Percentiles rank a stretch among this genome's conserved stretches.
These are phyloP conservation scores for Drosophila pegasa DNA, from an alignment of 2,888 invertebrate genomes.

Conservation along the genomic window DNA sequence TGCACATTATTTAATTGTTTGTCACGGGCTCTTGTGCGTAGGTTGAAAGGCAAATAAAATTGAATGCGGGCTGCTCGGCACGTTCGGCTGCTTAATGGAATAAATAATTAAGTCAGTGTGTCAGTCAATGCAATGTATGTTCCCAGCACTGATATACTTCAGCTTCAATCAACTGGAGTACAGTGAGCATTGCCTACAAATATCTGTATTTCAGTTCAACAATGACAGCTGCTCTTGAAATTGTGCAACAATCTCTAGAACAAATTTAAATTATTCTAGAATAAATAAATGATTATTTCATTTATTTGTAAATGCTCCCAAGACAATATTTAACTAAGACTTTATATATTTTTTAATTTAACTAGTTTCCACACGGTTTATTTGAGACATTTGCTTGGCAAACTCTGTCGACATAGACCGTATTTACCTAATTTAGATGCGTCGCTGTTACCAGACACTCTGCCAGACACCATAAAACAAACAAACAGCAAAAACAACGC, in stretches of 20 bases:
- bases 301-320: too few relatives aligned
- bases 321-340: neutral
- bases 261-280: too few relatives aligned
- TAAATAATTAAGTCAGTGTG: conserved; percentile 71
- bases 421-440: conserved; percentile 32
- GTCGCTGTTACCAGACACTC: conserved; percentile 37
- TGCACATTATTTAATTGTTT: conserved; percentile 60
- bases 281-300: too few relatives aligned
- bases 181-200: conserved; percentile 26
- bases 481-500: conserved; percentile 11
- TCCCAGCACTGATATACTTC: conserved; percentile 17
- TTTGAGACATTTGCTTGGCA: conserved; percentile 1
- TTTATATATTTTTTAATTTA: neutral
- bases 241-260: neutral
- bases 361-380: neutral
- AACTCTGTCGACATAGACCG: neutral
- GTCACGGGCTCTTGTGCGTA: conserved; percentile 35
- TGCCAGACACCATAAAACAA: conserved; percentile 32
- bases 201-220: conserved; percentile 1
- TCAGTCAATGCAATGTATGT: conserved; percentile 54
- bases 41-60: conserved; percentile 16
- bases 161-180: conserved; percentile 8
- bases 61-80: conserved; percentile 38
- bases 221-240: neutral
- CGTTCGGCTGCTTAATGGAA: conserved; percentile 36